Evolutionary conservation across 2,797 vertebrate genomes (phyloP).

Genomic region (Chromis chromis): DNA sequence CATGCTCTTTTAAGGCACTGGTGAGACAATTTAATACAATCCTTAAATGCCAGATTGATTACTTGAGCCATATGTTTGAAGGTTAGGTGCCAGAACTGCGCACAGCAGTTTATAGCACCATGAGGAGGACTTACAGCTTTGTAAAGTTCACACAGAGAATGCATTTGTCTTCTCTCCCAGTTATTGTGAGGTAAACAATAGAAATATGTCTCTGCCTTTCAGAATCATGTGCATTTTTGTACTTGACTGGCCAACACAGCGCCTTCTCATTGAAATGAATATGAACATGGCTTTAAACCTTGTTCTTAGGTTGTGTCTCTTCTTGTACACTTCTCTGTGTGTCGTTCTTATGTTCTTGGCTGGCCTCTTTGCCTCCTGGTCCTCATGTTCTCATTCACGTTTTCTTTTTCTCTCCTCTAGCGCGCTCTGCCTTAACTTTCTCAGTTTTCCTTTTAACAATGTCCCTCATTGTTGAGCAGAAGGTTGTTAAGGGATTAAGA

Average conservation of each 20-base stretch:
- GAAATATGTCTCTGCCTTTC: neutral
- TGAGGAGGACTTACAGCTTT: neutral
- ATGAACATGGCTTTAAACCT: neutral
- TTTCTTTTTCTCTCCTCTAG: neutral
- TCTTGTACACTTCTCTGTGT: neutral
- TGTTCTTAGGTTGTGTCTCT: neutral
- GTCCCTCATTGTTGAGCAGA: constrained; percentile 69
- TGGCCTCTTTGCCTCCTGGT: constrained; percentile 4
- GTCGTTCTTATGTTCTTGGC: constrained; percentile 11
- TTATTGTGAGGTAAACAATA: neutral
- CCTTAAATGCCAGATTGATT: neutral
- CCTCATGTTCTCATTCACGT: constrained; percentile 4
- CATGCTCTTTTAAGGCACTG: neutral
- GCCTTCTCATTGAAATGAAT: neutral
- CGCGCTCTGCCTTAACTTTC: constrained; percentile 18
- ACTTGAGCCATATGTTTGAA: neutral
- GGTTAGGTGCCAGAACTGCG: neutral
- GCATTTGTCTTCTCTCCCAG: neutral
- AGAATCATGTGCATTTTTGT: neutral
- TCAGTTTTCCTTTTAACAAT: constrained; percentile 69
- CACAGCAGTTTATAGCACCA: neutral
- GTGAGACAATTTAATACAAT: neutral
- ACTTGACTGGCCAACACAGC: neutral
- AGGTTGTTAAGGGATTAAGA: constrained; percentile 73
- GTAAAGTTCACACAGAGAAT: neutral